These are phyloP conservation scores for Crocuta crocuta DNA, from an alignment of 2,113 vertebrate species.

Conservation along the genomic window DNA sequence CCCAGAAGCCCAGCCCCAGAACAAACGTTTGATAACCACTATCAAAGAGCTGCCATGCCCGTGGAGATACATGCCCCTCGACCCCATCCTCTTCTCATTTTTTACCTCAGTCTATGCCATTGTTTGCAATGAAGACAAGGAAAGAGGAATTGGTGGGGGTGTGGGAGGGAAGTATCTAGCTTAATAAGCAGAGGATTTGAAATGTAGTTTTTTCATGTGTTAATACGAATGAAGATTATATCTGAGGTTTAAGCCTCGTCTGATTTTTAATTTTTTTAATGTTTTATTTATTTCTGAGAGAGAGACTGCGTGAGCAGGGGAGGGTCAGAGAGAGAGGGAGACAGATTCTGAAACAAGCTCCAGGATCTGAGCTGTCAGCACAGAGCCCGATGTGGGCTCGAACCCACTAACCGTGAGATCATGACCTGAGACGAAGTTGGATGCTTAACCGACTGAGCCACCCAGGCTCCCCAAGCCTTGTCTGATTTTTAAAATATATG, in stretches of 20 bases:
- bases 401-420: too few species aligned
- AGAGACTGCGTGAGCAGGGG: too few species aligned
- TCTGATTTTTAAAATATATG: conserved; percentile 26
- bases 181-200: background rate
- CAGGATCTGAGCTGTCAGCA: too few species aligned
- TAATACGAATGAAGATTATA: background rate
- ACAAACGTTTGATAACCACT: background rate
- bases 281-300: too few species aligned
- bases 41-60: background rate
- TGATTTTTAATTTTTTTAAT: background rate
- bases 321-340: too few species aligned
- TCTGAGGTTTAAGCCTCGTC: background rate
- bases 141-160: background rate
- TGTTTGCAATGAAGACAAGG: background rate
- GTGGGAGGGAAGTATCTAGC: too few species aligned
- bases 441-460: too few species aligned
- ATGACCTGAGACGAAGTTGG: too few species aligned
- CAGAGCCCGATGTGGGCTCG: too few species aligned
- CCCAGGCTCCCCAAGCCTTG: background rate
- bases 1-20: background rate
- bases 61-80: rapidly evolving
- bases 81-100: background rate
- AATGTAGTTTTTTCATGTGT: background rate
- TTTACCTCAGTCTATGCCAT: background rate
- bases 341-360: too few species aligned